Evolutionary conservation across 2,888 invertebrate genomes (phyloP).

Genomic region (Mythimna pallens): DNA sequence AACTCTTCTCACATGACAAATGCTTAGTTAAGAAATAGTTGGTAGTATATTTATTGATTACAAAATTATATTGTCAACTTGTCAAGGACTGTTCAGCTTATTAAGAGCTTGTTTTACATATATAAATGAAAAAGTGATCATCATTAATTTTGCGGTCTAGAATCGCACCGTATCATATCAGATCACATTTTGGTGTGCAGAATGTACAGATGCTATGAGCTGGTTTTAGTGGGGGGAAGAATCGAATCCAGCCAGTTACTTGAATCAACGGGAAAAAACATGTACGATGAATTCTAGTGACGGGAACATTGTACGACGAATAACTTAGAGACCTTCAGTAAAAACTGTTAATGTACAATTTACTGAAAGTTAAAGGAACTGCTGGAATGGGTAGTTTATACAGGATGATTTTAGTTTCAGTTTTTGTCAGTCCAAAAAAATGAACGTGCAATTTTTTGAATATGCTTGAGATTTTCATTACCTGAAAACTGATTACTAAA

Average conservation of each 20-base stretch:
- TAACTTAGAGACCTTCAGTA: background rate
- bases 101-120: background rate
- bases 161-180: background rate
- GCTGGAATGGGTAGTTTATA: background rate
- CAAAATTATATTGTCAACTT: slow-evolving; percentile 22
- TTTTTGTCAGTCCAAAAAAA: too few relatives aligned
- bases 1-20: slow-evolving; percentile 21
- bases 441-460: too few relatives aligned
- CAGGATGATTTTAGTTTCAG: background rate
- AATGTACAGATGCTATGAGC: too few relatives aligned
- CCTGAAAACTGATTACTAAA: background rate
- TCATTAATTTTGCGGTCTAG: background rate
- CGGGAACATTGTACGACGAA: background rate
- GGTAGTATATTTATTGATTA: slow-evolving; percentile 53
- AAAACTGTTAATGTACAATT: slow-evolving; percentile 18
- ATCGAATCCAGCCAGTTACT: background rate
- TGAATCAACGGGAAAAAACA: background rate
- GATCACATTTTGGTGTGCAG: background rate
- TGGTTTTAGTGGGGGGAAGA: background rate
- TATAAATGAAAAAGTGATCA: background rate
- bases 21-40: slow-evolving; percentile 30
- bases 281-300: background rate
- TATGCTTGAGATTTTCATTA: too few relatives aligned
- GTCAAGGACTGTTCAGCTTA: slow-evolving; percentile 26
- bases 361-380: background rate